Evolutionary conservation across 2,888 invertebrate species (phyloP).

Genomic region (Lasioglossum malachurum): DNA sequence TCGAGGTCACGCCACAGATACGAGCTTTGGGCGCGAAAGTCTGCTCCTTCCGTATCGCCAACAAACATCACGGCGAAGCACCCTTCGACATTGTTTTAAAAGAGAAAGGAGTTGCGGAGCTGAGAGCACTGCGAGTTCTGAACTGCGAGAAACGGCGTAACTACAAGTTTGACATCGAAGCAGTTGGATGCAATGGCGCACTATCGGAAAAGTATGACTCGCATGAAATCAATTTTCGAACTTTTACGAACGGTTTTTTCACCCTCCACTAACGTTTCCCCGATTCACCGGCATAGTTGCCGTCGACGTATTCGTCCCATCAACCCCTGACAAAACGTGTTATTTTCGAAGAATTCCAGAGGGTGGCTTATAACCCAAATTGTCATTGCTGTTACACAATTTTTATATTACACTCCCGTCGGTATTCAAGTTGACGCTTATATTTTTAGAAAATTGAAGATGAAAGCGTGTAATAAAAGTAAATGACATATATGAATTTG

Average conservation of each 20-base stretch:
- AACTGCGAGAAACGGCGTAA: conserved; percentile 97
- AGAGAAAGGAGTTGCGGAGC: conserved; percentile 92
- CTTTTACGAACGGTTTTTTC: neutral
- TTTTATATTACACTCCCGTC: no score
- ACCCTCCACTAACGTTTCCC: neutral
- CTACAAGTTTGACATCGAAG: conserved; percentile 98
- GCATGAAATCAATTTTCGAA: neutral
- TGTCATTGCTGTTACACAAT: no score
- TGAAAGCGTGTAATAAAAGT: no score
- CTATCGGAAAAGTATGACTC: conserved; percentile 91
- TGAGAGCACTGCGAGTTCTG: conserved; percentile 92
- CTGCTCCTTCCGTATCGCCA: conserved; percentile 95
- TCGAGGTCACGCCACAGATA: conserved; percentile 97
- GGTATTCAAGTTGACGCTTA: no score
- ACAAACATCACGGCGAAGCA: conserved; percentile 96
- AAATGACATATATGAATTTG: no score
- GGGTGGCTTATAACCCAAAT: no score
- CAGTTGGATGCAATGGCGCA: conserved; percentile 95
- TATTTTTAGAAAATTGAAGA: no score
- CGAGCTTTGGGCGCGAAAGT: conserved; percentile 91
- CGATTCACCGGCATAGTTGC: neutral
- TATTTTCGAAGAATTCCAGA: neutral
- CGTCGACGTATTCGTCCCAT: neutral
- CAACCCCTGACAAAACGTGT: neutral
- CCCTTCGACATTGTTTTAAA: conserved; percentile 95